A percentile compares a stretch with the other conserved stretches of the same genome.
Conservation (phyloP, 2,888 invertebrate species). For the Netelia virgata region DNA sequence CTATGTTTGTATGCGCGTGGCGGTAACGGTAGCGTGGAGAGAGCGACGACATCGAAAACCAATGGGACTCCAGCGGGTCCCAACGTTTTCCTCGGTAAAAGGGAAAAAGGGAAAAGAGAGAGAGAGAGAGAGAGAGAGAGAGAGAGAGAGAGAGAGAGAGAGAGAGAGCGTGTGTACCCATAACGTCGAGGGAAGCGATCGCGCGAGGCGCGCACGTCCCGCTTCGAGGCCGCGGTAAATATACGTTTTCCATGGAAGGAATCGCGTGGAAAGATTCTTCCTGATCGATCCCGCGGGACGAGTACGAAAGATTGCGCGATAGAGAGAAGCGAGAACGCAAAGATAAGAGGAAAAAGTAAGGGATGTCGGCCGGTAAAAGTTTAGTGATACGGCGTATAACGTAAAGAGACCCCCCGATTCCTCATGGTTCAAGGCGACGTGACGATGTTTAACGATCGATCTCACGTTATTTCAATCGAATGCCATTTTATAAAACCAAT, state of each 20-base stretch:
- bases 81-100: constrained; percentile 33
- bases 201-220: background rate
- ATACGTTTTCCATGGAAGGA: constrained; percentile 3
- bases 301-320: constrained; percentile 13
- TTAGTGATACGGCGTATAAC: background rate
- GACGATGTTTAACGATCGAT: too few relatives aligned
- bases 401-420: too few relatives aligned
- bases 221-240: constrained; percentile 57
- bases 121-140: too few relatives aligned
- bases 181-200: constrained; percentile 24
- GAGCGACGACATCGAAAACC: constrained; percentile 78
- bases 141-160: background rate
- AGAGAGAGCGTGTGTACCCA: constrained; percentile 4
- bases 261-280: constrained; percentile 54
- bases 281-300: constrained; percentile 59
- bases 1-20: background rate
- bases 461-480: too few relatives aligned
- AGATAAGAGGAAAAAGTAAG: background rate
- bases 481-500: too few relatives aligned
- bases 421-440: too few relatives aligned
- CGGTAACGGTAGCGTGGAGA: constrained; percentile 33
- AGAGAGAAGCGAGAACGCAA: background rate
- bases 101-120: too few relatives aligned
- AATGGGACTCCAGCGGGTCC: constrained; percentile 69
- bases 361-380: background rate